These are phyloP conservation scores for Ispidina picta DNA, from an alignment of 2,797 vertebrate species.

Conservation along the genomic window DNA sequence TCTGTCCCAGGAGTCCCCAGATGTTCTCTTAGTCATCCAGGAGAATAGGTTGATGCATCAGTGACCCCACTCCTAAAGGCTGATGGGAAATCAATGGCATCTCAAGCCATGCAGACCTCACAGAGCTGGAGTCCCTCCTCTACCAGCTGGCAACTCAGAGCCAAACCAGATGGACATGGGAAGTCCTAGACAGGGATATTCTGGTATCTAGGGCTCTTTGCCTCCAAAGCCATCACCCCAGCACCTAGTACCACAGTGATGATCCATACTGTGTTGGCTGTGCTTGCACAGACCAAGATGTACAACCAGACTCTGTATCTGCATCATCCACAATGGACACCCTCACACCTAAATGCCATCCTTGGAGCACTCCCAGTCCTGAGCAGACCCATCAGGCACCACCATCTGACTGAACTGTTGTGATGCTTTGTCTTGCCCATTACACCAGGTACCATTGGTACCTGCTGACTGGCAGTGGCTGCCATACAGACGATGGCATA, in stretches of 20 bases:
- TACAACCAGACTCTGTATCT: neutral
- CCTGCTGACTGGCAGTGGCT: neutral
- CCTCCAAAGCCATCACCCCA: neutral
- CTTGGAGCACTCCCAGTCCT: neutral
- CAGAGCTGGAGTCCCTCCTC: neutral
- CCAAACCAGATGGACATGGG: neutral
- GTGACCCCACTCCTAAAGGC: neutral
- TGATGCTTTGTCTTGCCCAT: neutral
- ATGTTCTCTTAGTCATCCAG: neutral
- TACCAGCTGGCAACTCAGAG: neutral
- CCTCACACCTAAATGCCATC: neutral
- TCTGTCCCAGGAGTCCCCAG: neutral
- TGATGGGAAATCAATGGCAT: neutral
- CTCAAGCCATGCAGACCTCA: neutral
- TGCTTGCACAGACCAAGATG: neutral
- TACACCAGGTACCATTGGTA: neutral
- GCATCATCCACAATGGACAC: neutral
- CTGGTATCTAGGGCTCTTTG: neutral
- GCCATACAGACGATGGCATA: neutral
- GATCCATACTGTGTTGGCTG: neutral
- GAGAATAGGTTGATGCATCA: neutral
- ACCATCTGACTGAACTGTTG: neutral
- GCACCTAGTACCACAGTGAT: neutral
- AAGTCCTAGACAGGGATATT: neutral
- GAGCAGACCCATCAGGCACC: neutral